phyloP scores from a whole-genome alignment of 2,888 invertebrate genomes.

The Imbricaverruca yamaguchii region DNA sequence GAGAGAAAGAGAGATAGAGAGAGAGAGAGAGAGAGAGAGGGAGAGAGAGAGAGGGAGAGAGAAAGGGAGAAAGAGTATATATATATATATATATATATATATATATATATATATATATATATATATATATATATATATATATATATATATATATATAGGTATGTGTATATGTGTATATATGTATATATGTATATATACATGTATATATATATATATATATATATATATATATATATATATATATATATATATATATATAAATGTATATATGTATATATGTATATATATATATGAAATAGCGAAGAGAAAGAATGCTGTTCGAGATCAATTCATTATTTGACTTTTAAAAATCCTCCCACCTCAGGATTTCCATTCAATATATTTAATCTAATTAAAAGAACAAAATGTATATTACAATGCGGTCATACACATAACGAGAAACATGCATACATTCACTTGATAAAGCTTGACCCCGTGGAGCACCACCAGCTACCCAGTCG shows the following conservation, averaged over 20 bases:
- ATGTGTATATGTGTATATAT: slow-evolving; percentile 1
- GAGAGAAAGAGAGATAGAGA: background rate
- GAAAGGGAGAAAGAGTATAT: background rate
- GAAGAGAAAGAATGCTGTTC: no score
- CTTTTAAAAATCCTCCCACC: no score
- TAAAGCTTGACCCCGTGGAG: no score
- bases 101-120: slow-evolving; percentile 19
- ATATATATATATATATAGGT: slow-evolving; percentile 4
- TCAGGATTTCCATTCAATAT: no score
- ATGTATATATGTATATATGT: slow-evolving; percentile 4
- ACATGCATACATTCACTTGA: no score
- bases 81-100: slow-evolving; percentile 20
- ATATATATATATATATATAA: slow-evolving; percentile 19
- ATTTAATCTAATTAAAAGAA: no score
- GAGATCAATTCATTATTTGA: no score
- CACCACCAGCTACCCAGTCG: no score
- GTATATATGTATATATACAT: slow-evolving; percentile 18
- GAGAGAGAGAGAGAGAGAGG: background rate
- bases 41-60: background rate
- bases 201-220: slow-evolving; percentile 15
- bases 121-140: slow-evolving; percentile 15
- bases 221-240: slow-evolving; percentile 15
- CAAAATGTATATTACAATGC: no score
- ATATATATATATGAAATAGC: background rate
- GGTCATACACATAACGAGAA: no score